Evolutionary conservation across 2,888 invertebrate species (phyloP).

Genomic region (Deilephila porcellus): DNA sequence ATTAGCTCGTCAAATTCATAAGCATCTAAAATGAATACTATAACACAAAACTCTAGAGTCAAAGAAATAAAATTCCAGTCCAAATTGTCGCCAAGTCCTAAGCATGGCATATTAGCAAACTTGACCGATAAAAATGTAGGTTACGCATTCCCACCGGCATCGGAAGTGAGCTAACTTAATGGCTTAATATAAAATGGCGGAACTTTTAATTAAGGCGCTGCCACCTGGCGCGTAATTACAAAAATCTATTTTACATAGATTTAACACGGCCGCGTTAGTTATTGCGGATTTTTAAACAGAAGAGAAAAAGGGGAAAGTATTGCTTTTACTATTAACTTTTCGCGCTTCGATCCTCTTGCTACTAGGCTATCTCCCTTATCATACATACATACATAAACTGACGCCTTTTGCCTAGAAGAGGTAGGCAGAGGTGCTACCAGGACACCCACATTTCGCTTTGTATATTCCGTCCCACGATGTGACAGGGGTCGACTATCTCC

Average conservation of each 20-base stretch:
- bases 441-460: too few relatives aligned
- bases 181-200: constrained; percentile 37
- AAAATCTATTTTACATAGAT: constrained; percentile 31
- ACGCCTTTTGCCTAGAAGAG: too few relatives aligned
- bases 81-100: neutral
- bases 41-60: neutral
- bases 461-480: too few relatives aligned
- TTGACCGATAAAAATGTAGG: constrained; percentile 43
- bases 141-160: constrained; percentile 33
- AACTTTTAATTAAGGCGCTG: constrained; percentile 48
- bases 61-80: neutral
- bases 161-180: constrained; percentile 37
- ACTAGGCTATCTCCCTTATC: too few relatives aligned
- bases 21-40: neutral
- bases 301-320: neutral
- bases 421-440: too few relatives aligned
- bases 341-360: too few relatives aligned
- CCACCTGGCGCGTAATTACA: constrained; percentile 43
- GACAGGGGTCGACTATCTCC: too few relatives aligned
- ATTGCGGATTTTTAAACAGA: constrained; percentile 31
- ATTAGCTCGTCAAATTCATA: neutral
- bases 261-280: neutral
- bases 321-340: too few relatives aligned
- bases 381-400: too few relatives aligned
- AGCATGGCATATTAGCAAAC: constrained; percentile 42